Evolutionary conservation across 1,140 invertebrate species (phyloP), one percentile per base, ranked within the genome.

Genomic region (Leguminivora glycinivorella): DNA sequence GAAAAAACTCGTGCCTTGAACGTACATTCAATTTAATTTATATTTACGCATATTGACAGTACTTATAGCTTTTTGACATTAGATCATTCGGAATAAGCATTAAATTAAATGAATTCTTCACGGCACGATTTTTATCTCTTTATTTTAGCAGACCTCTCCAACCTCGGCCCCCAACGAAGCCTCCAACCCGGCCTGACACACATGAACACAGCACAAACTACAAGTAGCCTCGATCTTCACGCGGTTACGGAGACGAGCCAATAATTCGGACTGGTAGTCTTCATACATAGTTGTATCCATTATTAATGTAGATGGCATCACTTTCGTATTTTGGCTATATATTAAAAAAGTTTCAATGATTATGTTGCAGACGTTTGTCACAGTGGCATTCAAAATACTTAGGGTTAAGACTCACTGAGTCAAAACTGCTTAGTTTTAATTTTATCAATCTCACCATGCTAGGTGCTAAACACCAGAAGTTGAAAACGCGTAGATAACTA

Each of bases 201-300:
- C 58, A 63, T 63, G 29, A 63, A 63, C 58, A 63, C 58, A 63
- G 58, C 58, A 63, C 58, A 63, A 63, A 63, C 58, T 63, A 63
- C 58, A 63, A 63, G 26, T 29, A 63, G 26, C 25, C 58, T 63
- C 25, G 26, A n/a, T 17, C 26, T 17, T 29, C n/a, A 29, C 47
- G 19, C 47, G 47, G 14, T 10, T 10, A 22, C 19, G 22, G 47
- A 52, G 47, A 22, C 47, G 47, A 52, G 47, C 1, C n/a, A n/a
- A 22, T 52, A 52, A 52, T 52, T 38, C 34, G 10, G n/a, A 52
- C 17, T 22, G 19, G 6, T 22, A 52, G 3, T 52, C 19, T 19
- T 19, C 47, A 52, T 1, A 52, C 47, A 52, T 17, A 52, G 47
- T 52, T 52, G 47, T 19, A n/a, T 22, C 7, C 2, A 19, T 52